Evolutionary conservation across 2,888 invertebrate genomes (phyloP), one percentile per base, ranked within the genome.

Genomic region (Lampropteryx suffumata): DNA sequence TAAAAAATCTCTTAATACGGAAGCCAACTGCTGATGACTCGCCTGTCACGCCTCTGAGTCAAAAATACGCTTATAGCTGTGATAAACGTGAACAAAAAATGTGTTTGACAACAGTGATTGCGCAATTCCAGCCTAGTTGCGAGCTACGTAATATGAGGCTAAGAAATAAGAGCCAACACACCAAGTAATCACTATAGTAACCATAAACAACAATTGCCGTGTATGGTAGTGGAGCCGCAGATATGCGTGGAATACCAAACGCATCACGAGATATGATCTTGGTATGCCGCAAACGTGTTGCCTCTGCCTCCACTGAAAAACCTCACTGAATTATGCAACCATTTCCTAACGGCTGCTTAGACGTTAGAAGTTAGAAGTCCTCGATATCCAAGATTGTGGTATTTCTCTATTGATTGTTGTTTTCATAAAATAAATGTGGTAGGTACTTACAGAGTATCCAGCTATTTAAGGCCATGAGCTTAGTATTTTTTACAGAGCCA

Each of bases 211-310:
- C 42, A 11, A 39, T 35, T 30, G 12, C 52, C 48, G 40, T 27
- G 42, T 52, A 47, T 34, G 52, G 49, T 27, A 14, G 33, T 21
- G 43, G 13, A 39, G 46, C 33, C 35, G 45, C 27, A 46, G 37
- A 45, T 42, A 33, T 27, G 45, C 46, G 40, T 39, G 43, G 50
- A 53, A 61, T 51, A 39, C 47, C 32, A 51, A 54, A 30, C 50
- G 40, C 39, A 37, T 43, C 47, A 34, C 10, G 41, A 47, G 49
- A 50, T 57, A 57, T 53, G 28, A 55, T 57, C 49, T 44, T 24
- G 33, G 42, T 51, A 51, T 41, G 24, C 50, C 34, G 30, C 46
- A 33, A 41, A 44, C 44, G 49, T 43, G 51, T 30, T 35, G 26
- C 24, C 28, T 41, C 32, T 35, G 9, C 36, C 34, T 54, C 33